Evolutionary conservation across 1,140 invertebrate species (phyloP).

Genomic region (Halesus radiatus): DNA sequence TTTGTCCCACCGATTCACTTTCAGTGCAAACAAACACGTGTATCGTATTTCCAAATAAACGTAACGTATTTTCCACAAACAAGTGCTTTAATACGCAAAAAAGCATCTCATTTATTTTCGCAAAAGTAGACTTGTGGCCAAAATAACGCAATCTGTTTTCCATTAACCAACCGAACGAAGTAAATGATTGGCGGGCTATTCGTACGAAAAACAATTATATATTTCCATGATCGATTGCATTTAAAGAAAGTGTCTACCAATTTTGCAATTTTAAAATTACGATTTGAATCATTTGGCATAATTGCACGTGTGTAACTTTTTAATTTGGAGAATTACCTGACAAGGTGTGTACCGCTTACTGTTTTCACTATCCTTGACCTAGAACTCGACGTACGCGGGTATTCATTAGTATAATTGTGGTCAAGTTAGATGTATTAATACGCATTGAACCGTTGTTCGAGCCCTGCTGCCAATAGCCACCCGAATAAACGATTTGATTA

Average conservation of each 20-base stretch:
- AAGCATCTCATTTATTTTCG: constrained; percentile 29
- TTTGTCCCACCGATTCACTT: too few species aligned
- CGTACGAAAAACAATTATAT: not conserved
- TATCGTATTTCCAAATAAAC: too few species aligned
- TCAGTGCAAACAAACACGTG: too few species aligned
- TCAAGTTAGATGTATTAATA: not conserved
- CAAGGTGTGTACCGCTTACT: too few species aligned
- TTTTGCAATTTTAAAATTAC: not conserved
- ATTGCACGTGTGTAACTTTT: too few species aligned
- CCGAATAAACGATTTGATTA: not conserved
- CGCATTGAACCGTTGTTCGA: not conserved
- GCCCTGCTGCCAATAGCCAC: not conserved
- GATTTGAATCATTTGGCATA: not conserved
- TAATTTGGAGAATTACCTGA: too few species aligned
- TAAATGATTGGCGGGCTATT: constrained; percentile 4
- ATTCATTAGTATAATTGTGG: not conserved
- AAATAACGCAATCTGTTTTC: constrained; percentile 20
- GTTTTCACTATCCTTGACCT: not conserved
- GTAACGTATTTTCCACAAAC: too few species aligned
- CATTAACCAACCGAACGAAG: not conserved
- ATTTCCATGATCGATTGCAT: not conserved
- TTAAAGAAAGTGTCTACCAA: not conserved
- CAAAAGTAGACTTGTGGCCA: constrained; percentile 10
- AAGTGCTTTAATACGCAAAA: not conserved
- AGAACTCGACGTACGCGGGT: not conserved